Evolutionary conservation across 1,140 invertebrate genomes (phyloP).

Genomic region (Sinonovacula constricta): DNA sequence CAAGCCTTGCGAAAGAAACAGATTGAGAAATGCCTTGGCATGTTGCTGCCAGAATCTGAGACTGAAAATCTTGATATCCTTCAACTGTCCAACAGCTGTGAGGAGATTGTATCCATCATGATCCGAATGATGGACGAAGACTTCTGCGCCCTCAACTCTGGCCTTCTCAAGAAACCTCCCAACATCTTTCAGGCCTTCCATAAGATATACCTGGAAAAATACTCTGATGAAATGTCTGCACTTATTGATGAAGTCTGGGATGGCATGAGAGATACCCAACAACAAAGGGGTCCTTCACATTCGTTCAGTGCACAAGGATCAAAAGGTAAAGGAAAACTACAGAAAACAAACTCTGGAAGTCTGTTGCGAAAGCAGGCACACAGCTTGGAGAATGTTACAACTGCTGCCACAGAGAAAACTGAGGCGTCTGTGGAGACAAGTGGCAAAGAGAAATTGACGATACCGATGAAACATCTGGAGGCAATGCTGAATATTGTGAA

Average conservation of each 20-base stretch:
- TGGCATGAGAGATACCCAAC: conserved; percentile 62
- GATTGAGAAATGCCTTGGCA: conserved; percentile 66
- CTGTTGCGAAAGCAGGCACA: conserved; percentile 48
- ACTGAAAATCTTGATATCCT: conserved; percentile 66
- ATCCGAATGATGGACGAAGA: conserved; percentile 75
- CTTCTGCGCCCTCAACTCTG: conserved; percentile 71
- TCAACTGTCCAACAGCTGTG: conserved; percentile 68
- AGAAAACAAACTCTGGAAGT: conserved; percentile 43
- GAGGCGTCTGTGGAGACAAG: not conserved
- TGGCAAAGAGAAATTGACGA: conserved; percentile 1
- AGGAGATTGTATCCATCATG: conserved; percentile 64
- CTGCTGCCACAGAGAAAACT: not conserved
- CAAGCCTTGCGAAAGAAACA: conserved; percentile 67
- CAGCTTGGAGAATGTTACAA: conserved; percentile 56
- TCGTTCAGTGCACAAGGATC: conserved; percentile 32
- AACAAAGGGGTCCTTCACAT: conserved; percentile 52
- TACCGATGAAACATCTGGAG: conserved; percentile 57
- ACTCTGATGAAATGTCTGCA: conserved; percentile 73
- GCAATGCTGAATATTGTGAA: conserved; percentile 68
- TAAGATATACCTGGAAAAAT: conserved; percentile 74
- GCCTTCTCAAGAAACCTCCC: conserved; percentile 66
- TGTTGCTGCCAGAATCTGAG: conserved; percentile 64
- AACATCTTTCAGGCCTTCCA: conserved; percentile 68
- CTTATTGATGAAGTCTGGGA: conserved; percentile 73
- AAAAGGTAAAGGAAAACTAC: conserved; percentile 15